Evolutionary conservation across 1,140 invertebrate species (phyloP).

Genomic region (Brachionus asplanchnoidis): DNA sequence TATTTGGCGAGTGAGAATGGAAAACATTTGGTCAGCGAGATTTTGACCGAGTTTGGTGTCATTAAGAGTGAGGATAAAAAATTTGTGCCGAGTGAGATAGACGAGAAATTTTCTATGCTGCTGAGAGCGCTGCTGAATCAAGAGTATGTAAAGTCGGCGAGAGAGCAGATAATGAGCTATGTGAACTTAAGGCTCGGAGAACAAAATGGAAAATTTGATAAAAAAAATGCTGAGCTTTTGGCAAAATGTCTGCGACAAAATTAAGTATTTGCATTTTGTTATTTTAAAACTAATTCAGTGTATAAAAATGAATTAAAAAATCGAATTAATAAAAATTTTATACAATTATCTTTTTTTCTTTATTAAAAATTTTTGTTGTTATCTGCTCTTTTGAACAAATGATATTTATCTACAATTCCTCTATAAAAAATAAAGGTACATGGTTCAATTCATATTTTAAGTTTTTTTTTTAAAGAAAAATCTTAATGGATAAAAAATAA

Average conservation of each 20-base stretch:
- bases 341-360: not conserved
- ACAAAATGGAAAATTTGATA: not conserved
- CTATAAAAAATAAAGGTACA: too few species aligned
- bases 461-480: too few species aligned
- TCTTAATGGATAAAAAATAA: too few species aligned
- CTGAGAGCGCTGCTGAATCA: not conserved
- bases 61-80: conserved; percentile 21
- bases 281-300: not conserved
- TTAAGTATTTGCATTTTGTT: not conserved
- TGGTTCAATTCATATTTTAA: too few species aligned
- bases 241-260: not conserved
- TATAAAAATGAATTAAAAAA: not conserved
- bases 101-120: not conserved
- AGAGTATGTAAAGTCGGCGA: too few species aligned
- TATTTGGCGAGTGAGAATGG: not conserved
- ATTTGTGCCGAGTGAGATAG: not conserved
- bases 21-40: not conserved
- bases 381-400: not conserved
- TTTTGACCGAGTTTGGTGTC: not conserved
- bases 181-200: not conserved
- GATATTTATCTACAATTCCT: not conserved
- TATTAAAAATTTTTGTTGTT: not conserved
- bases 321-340: not conserved
- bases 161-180: not conserved
- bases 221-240: not conserved